phyloP scores from a whole-genome alignment of 2,113 vertebrate species.

The Tor tambroides region DNA sequence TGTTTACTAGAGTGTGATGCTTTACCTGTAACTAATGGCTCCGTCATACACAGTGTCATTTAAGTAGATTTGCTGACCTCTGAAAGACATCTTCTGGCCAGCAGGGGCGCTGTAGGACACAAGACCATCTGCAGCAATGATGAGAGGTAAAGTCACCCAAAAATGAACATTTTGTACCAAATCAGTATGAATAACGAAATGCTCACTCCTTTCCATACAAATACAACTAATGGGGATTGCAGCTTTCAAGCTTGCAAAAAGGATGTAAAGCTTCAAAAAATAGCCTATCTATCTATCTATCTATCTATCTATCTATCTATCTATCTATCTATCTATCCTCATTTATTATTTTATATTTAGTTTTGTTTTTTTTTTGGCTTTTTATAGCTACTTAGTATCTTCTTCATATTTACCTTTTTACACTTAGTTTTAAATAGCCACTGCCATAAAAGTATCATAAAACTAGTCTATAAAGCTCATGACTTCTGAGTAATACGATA shows the following conservation, averaged over 20 bases:
- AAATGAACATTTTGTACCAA: not conserved
- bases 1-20: not conserved
- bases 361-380: no score
- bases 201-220: not conserved
- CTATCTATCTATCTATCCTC: no score
- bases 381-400: no score
- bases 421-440: no score
- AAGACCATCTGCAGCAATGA: slow-evolving; percentile 82
- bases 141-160: not conserved
- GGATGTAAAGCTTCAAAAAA: not conserved
- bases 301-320: no score
- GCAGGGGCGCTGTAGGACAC: slow-evolving; percentile 89
- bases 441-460: no score
- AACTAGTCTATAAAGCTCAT: no score
- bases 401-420: no score
- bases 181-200: not conserved
- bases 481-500: no score
- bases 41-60: slow-evolving; percentile 96
- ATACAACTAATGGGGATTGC: not conserved
- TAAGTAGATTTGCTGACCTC: slow-evolving; percentile 84
- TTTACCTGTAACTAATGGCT: slow-evolving; percentile 84
- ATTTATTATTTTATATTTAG: no score
- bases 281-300: not conserved
- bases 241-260: not conserved
- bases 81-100: slow-evolving; percentile 88